Percentiles rank a stretch among this genome's conserved stretches.
Conservation (phyloP, 1,140 invertebrate species). For the Dryas iulia region DNA sequence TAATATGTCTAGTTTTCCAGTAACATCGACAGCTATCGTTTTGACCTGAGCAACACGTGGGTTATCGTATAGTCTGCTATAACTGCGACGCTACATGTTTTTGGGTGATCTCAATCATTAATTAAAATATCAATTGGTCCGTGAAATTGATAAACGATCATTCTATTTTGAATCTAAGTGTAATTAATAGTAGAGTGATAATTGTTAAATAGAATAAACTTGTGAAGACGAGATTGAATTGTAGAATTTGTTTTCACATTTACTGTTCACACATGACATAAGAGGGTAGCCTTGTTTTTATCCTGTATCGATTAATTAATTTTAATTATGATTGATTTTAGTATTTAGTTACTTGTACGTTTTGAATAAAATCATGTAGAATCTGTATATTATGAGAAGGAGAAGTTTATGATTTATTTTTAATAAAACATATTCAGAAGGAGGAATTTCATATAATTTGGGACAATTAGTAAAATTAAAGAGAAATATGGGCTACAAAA, state of each 20-base stretch:
- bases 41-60: constrained; percentile 26
- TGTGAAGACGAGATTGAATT: neutral
- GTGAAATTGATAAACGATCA: constrained; percentile 9
- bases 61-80: constrained; percentile 29
- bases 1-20: constrained; percentile 12
- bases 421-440: too few species aligned
- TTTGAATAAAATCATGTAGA: too few species aligned
- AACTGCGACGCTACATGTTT: constrained; percentile 25
- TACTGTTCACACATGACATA: neutral
- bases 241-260: neutral
- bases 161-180: neutral
- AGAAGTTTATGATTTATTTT: too few species aligned
- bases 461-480: too few species aligned
- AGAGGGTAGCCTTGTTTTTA: neutral
- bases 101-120: constrained; percentile 29
- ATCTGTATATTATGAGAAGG: too few species aligned
- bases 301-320: neutral
- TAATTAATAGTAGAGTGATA: neutral
- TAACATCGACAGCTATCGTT: constrained; percentile 14
- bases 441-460: too few species aligned
- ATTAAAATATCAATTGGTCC: constrained; percentile 23
- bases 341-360: too few species aligned
- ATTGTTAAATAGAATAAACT: neutral
- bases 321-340: too few species aligned
- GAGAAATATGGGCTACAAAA: too few species aligned